These are phyloP conservation scores for Pristionchus mayeri DNA, from an alignment of 2,888 invertebrate genomes.

Conservation along the genomic window DNA sequence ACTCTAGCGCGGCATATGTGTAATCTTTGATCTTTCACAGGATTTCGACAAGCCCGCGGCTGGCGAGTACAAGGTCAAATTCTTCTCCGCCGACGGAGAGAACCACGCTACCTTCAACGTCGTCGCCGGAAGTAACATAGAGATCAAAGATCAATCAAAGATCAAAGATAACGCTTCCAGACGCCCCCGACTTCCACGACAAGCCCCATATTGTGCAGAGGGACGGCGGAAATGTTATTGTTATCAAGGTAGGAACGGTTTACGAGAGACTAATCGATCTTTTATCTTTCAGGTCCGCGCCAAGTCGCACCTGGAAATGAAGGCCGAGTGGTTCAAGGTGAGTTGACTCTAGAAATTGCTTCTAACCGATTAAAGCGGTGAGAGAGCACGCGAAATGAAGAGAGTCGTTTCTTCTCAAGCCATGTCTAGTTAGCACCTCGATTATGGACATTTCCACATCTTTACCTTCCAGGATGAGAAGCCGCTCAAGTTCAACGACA, in stretches of 20 bases:
- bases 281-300: conserved; percentile 63
- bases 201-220: conserved; percentile 76
- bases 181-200: conserved; percentile 77
- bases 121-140: conserved; percentile 75
- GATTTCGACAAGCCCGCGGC: conserved; percentile 76
- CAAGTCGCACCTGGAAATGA: conserved; percentile 75
- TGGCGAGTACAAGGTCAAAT: conserved; percentile 75
- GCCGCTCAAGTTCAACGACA: conserved; percentile 72
- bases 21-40: conserved; percentile 57
- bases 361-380: too few species aligned
- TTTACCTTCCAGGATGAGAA: conserved; percentile 73
- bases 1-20: neutral
- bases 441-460: too few species aligned
- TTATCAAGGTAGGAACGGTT: conserved; percentile 64
- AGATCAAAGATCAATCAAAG: conserved; percentile 50
- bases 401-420: too few species aligned
- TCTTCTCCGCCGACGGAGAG: conserved; percentile 71
- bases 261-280: neutral
- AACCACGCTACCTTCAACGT: conserved; percentile 75
- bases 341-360: neutral
- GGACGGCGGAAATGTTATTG: conserved; percentile 75
- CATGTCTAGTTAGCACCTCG: too few species aligned
- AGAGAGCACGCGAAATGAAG: too few species aligned
- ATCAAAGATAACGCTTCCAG: conserved; percentile 57
- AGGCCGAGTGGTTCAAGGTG: conserved; percentile 76